Conservation (phyloP, 2,113 vertebrate species). For the Pseudonaja textilis region DNA sequence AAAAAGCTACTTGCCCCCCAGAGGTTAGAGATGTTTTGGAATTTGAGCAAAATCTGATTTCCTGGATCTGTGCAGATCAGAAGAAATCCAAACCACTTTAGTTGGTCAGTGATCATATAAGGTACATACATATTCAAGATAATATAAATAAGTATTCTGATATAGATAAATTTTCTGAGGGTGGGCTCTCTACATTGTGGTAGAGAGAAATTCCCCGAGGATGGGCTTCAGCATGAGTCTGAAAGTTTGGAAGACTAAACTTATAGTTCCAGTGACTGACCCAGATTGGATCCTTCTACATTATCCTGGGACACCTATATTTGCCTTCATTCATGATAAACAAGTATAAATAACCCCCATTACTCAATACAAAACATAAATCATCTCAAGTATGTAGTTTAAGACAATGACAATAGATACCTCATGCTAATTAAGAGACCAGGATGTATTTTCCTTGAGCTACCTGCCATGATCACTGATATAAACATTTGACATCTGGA, state of each 20-base stretch:
- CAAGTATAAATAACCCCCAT: neutral
- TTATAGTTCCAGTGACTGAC: too few species aligned
- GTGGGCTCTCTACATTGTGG: too few species aligned
- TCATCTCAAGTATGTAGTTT: neutral
- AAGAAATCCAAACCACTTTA: neutral
- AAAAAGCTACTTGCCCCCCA: too few species aligned
- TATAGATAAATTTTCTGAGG: neutral
- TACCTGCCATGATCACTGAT: neutral
- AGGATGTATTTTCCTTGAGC: neutral
- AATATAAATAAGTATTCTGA: neutral
- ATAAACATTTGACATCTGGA: neutral
- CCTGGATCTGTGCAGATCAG: neutral
- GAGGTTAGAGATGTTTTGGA: neutral
- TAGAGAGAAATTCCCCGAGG: too few species aligned
- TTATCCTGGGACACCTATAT: neutral
- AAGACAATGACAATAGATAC: neutral
- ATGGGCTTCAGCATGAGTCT: neutral
- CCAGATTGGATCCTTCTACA: neutral
- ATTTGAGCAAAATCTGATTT: neutral
- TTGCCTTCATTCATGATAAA: neutral
- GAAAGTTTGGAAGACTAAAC: neutral
- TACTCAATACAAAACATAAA: neutral
- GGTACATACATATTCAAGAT: neutral
- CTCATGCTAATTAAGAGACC: neutral
- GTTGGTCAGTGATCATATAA: neutral